A percentile compares a stretch with the other conserved stretches of the same genome.
These are phyloP conservation scores for Metacarcinus magister DNA, from an alignment of 2,888 invertebrate species.

Conservation along the genomic window DNA sequence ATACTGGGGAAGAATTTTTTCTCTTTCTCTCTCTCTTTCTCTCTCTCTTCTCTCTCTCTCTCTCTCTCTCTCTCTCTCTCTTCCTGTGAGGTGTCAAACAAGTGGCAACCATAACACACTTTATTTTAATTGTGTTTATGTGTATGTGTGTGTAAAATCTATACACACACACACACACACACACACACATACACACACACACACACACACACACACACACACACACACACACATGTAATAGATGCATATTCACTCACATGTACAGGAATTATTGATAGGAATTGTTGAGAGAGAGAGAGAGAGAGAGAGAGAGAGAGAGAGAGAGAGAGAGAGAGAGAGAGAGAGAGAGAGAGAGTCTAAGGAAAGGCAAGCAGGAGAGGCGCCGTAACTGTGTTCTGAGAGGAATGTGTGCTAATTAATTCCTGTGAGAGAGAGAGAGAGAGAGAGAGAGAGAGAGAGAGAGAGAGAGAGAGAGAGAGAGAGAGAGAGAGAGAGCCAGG, in stretches of 20 bases:
- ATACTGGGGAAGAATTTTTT: background rate
- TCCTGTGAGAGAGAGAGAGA: background rate
- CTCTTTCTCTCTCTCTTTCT: constrained; percentile 30
- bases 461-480: constrained; percentile 29
- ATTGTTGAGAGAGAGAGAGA: background rate
- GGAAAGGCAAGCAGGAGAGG: background rate
- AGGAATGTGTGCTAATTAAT: constrained; percentile 36
- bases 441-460: constrained; percentile 41
- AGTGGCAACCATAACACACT: background rate
- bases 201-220: background rate
- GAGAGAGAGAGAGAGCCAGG: constrained; percentile 9
- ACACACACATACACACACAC: background rate
- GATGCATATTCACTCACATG: background rate
- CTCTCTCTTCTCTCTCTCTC: constrained; percentile 22
- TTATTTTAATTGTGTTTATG: background rate
- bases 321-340: background rate
- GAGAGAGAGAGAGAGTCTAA: background rate
- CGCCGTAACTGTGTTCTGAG: constrained; percentile 11
- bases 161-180: background rate
- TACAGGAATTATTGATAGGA: background rate
- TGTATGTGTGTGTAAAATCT: background rate
- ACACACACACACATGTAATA: background rate
- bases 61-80: constrained; percentile 4
- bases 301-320: background rate
- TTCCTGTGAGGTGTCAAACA: background rate